Percentiles rank a stretch among this genome's conserved stretches.
phyloP scores from a whole-genome alignment of 2,113 vertebrate genomes.

The Thamnophis sirtalis region DNA sequence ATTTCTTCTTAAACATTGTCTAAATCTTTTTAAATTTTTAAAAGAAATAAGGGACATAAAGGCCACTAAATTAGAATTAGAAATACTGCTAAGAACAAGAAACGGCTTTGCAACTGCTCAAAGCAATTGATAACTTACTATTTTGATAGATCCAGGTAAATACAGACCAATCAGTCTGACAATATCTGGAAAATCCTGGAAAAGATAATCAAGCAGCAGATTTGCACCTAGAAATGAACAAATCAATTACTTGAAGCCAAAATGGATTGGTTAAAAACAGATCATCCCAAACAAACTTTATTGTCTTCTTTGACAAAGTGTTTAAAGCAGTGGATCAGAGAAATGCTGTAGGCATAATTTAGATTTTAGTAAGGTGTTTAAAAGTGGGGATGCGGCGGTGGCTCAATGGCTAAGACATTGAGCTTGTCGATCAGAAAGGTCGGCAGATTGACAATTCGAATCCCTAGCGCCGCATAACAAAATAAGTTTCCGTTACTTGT shows the following conservation, averaged over 20 bases:
- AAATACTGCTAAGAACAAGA: not conserved
- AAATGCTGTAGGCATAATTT: not conserved
- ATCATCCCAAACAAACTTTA: not conserved
- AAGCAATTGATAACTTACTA: too few relatives aligned
- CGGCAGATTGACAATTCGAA: too few relatives aligned
- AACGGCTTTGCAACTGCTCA: not conserved
- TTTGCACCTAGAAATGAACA: not conserved
- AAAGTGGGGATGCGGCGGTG: not conserved
- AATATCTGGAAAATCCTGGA: not conserved
- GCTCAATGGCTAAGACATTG: too few relatives aligned
- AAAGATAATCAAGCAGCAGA: not conserved
- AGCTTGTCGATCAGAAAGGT: too few relatives aligned
- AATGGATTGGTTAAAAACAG: not conserved
- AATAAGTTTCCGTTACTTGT: too few relatives aligned
- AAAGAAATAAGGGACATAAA: too few relatives aligned
- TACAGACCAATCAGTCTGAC: too few relatives aligned
- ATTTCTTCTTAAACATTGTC: not conserved
- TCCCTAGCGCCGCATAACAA: too few relatives aligned
- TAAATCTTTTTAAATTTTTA: not conserved
- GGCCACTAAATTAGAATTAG: not conserved
- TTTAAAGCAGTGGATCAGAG: not conserved
- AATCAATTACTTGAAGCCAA: not conserved
- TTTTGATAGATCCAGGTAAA: too few relatives aligned
- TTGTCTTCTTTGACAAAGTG: not conserved
- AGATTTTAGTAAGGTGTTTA: not conserved